Base-by-base conservation (phyloP, 1,140 invertebrate genomes). In the Camponotus floridanus region DNA sequence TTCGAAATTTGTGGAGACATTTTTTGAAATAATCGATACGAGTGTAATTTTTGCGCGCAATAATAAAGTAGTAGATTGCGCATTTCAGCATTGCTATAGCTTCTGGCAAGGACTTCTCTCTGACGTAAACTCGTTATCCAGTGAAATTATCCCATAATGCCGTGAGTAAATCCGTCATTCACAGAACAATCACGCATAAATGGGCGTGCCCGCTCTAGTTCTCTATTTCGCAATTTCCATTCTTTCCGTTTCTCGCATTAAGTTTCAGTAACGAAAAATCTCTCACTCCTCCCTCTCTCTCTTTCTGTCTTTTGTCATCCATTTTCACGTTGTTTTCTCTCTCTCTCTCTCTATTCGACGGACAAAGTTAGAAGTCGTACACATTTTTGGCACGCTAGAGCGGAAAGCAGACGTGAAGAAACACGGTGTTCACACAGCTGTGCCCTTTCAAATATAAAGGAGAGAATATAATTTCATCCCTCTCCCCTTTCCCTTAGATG, bases 371-470 rank as follows among this genome's bases (percentile, higher is more conserved):
- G 18, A 65, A 55, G 74, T 83, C 73, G 74, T 87, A 88, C 18
- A 26, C 55, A 80, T 68, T 79, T 85, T 87, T 73, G 57, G 70
- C 76, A 83, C 79, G 79, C 79, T 61, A 79, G 59, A 70, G 68
- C 57, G 71, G 45, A 80, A 61, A 85, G 68, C 65, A 39, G 57
- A 33, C 61, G 88, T 86, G 88, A 67, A 83, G 79, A 26, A 86
- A n/a, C 68, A 51, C 31, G 36, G 33, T 55, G 51, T 62, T 67
- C 81, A 71, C 81, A 71, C 87, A 91, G 91, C 88, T 92, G 91
- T 80, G 87, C 84, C 31, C 65, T 85, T 90, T 89, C 76, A 79
- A 88, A 87, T 86, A 89, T 86, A 74, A 86, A 86, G 84, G 86
- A 87, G 86, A 88, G 88, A 87, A 86, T 74, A 85, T 84, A 87